A percentile compares a stretch with the other conserved stretches of the same genome.
These are phyloP conservation scores for Megalonaias nervosa DNA, from an alignment of 1,140 invertebrate genomes.

Conservation along the genomic window DNA sequence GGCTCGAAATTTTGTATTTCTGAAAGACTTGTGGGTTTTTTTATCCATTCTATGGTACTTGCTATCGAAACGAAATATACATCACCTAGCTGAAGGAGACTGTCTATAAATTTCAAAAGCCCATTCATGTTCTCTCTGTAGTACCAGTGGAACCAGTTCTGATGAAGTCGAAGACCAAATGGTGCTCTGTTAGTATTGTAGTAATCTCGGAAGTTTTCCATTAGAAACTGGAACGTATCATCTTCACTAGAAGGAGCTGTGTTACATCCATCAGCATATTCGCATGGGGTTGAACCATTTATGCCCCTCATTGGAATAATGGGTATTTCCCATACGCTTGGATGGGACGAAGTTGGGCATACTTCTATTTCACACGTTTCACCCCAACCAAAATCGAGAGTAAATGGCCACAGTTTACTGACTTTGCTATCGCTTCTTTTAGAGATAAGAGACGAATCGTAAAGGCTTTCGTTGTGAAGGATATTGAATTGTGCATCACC, in stretches of 20 bases:
- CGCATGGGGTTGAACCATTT: slow-evolving; percentile 26
- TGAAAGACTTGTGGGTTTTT: slow-evolving; percentile 34
- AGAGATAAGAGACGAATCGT: slow-evolving; percentile 47
- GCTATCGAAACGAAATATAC: slow-evolving; percentile 47
- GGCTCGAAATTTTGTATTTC: slow-evolving; percentile 26
- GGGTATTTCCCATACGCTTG: slow-evolving; percentile 55
- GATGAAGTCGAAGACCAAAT: slow-evolving; percentile 51
- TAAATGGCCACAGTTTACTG: slow-evolving; percentile 48
- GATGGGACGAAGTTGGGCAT: slow-evolving; percentile 39
- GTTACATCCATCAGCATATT: slow-evolving; percentile 39
- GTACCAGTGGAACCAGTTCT: slow-evolving; percentile 55
- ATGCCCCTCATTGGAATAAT: slow-evolving; percentile 35
- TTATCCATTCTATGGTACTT: slow-evolving; percentile 47
- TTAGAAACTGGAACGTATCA: slow-evolving; percentile 43
- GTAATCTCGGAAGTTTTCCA: slow-evolving; percentile 51
- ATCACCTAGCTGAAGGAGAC: slow-evolving; percentile 35
- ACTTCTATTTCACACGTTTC: slow-evolving; percentile 28
- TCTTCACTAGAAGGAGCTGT: slow-evolving; percentile 16
- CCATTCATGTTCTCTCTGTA: slow-evolving; percentile 44
- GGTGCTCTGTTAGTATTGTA: slow-evolving; percentile 49
- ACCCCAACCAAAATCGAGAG: slow-evolving; percentile 45
- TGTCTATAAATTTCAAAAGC: slow-evolving; percentile 48
- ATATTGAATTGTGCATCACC: slow-evolving; percentile 37
- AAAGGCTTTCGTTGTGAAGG: slow-evolving; percentile 40
- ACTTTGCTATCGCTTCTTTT: not conserved